A percentile compares a stretch with the other conserved stretches of the same genome.
phyloP scores from a whole-genome alignment of 2,888 invertebrate species.

The Drosophila kambysellisi region DNA sequence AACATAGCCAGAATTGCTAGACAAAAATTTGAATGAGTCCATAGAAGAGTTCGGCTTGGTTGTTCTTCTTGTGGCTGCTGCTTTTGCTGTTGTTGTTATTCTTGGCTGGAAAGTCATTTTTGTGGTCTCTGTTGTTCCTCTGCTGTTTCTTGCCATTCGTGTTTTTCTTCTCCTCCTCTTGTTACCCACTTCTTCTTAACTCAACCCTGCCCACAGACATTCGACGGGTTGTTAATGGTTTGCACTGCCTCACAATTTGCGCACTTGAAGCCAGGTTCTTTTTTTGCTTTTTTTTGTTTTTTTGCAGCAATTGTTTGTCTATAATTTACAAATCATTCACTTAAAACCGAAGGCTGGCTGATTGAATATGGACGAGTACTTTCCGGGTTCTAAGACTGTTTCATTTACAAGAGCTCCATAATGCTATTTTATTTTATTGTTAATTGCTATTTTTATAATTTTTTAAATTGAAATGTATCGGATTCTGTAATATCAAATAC shows the following conservation, averaged over 20 bases:
- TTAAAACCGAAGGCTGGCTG: slow-evolving; percentile 3
- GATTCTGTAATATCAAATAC: background rate
- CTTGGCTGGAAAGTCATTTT: slow-evolving; percentile 66
- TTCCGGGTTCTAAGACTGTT: background rate
- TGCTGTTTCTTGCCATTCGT: slow-evolving; percentile 39
- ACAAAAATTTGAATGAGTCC: slow-evolving; percentile 68
- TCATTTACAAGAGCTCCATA: background rate
- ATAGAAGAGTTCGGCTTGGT: slow-evolving; percentile 38
- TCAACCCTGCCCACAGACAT: slow-evolving; percentile 50
- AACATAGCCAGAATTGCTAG: slow-evolving; percentile 49
- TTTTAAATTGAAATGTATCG: background rate
- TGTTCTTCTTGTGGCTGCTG: slow-evolving; percentile 25
- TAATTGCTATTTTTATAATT: too few species aligned
- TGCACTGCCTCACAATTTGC: slow-evolving; percentile 51
- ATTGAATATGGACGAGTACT: slow-evolving; percentile 11
- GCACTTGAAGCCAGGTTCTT: slow-evolving; percentile 31
- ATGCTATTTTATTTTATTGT: background rate
- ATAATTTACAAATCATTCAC: slow-evolving; percentile 57
- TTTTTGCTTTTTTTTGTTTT: slow-evolving; percentile 15
- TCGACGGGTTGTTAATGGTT: slow-evolving; percentile 63
- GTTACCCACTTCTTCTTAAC: background rate
- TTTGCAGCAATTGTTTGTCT: slow-evolving; percentile 27
- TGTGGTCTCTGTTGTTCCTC: slow-evolving; percentile 68
- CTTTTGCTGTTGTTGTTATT: slow-evolving; percentile 32
- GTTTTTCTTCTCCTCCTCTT: slow-evolving; percentile 6